Conservation (phyloP, 2,888 invertebrate genomes). For the Netelia melanura region DNA sequence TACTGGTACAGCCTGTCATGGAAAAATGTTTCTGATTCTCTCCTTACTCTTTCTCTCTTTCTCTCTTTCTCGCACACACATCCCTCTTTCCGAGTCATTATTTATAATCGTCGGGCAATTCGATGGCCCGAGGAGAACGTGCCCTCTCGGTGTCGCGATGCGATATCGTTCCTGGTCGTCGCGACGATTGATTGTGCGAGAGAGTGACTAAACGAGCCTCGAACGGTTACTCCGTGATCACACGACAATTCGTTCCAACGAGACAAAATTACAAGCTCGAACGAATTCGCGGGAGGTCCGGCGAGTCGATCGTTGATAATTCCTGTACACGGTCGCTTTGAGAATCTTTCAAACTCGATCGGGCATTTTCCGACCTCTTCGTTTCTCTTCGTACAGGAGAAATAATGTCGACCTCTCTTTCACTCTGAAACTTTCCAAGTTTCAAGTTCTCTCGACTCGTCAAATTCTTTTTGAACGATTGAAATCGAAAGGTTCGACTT, state of each 20-base stretch:
- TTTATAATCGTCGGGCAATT: constrained; percentile 34
- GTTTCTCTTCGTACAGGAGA: neutral
- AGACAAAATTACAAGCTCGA: constrained; percentile 31
- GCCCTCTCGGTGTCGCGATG: neutral
- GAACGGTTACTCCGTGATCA: constrained; percentile 10
- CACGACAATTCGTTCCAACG: constrained; percentile 47
- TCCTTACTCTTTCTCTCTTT: neutral
- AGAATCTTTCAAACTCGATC: neutral
- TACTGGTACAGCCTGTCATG: constrained; percentile 65
- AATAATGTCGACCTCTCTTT: too few relatives aligned
- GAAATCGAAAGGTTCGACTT: neutral
- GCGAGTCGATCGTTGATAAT: constrained; percentile 18
- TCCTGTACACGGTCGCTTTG: neutral
- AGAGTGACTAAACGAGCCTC: neutral
- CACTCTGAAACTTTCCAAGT: too few relatives aligned
- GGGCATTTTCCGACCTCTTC: neutral
- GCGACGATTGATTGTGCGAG: constrained; percentile 36
- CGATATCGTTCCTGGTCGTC: neutral
- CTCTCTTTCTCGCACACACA: constrained; percentile 8
- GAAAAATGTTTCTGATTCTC: constrained; percentile 54
- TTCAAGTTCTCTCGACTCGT: neutral
- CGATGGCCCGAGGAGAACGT: neutral
- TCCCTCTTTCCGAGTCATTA: constrained; percentile 23
- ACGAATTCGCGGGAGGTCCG: constrained; percentile 29
- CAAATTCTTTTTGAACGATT: neutral